Base-by-base conservation (phyloP, 2,113 vertebrate species). In the Chlorodrepanis virens region DNA sequence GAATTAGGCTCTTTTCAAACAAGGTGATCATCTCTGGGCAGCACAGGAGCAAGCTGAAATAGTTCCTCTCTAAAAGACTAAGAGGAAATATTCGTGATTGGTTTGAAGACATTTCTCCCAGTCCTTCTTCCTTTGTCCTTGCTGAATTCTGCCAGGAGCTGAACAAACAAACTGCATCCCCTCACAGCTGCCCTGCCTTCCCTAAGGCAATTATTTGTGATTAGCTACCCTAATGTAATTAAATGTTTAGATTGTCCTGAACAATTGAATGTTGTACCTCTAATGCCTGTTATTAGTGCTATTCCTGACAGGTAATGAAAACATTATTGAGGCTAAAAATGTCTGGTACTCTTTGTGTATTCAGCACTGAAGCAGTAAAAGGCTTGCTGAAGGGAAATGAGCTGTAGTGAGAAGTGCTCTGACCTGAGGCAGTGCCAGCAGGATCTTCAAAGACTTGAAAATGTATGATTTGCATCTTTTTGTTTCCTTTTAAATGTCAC, bases 401-500 rank as follows among this genome's bases (percentile, higher is more conserved):
- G 53, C 49, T 86, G 37, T 42, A 44, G 39, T 42, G 49, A 94
- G 63, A 70, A 76, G 54, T 57, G 27, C 59, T 78, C 65, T 83
- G 64, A 56, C 83, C 63, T 76, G 40, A 37, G 83, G 40, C 52
- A 61, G 29, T 29, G 69, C 74, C 76, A 57, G 72, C 37, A 83
- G 79, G 44, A 77, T 77, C 71, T 94, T 94, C 79, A 90, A 92
- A 95, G 90, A 28, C 35, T 67, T 87, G 44, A 89, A 96, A 93
- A 86, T 83, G 44, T 80, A 35, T 54, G 47, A 75, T 90, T 94
- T 96, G 44, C 76, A 89, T 88, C 5, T 74, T 88, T 87, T 93
- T 83, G 56, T 92, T 97, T 90, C 59, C 42, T 67, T 91, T 96
- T 23, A 81, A 85, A 64, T 54, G 54, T 74, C 28, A 74, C n/a